These are phyloP conservation scores for Myotis vivesi DNA, from an alignment of 2,797 vertebrate species.

Conservation along the genomic window DNA sequence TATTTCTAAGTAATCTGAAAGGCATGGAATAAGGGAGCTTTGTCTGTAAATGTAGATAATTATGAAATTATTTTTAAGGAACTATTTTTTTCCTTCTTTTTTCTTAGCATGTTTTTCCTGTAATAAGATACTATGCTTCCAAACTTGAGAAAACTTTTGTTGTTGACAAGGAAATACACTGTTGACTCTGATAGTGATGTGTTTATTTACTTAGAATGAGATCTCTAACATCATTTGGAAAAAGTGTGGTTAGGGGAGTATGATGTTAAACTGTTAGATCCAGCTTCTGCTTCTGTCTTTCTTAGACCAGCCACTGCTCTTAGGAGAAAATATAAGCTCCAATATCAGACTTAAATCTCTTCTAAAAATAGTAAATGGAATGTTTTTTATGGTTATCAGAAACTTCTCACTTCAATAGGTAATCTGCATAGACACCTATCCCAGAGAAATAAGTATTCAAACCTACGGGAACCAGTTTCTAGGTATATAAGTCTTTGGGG, in stretches of 20 bases:
- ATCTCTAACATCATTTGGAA: neutral
- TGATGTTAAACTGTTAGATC: neutral
- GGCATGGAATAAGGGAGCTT: neutral
- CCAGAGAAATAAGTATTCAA: slow-evolving; percentile 11
- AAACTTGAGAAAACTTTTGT: neutral
- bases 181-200: neutral
- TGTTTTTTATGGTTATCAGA: neutral
- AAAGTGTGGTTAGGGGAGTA: neutral
- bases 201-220: neutral
- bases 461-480: slow-evolving; percentile 22
- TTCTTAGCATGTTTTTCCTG: slow-evolving; percentile 12
- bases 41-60: neutral
- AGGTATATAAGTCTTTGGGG: neutral
- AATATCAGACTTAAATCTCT: neutral
- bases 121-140: neutral
- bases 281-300: slow-evolving; percentile 11
- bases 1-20: slow-evolving; percentile 16
- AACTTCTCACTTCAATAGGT: neutral
- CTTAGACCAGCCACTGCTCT: neutral
- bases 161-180: neutral
- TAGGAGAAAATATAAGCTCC: neutral
- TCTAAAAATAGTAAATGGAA: neutral
- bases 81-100: neutral
- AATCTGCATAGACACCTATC: neutral
- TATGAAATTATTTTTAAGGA: neutral